phyloP scores from a whole-genome alignment of 2,113 vertebrate species.

The Eidolon helvum region DNA sequence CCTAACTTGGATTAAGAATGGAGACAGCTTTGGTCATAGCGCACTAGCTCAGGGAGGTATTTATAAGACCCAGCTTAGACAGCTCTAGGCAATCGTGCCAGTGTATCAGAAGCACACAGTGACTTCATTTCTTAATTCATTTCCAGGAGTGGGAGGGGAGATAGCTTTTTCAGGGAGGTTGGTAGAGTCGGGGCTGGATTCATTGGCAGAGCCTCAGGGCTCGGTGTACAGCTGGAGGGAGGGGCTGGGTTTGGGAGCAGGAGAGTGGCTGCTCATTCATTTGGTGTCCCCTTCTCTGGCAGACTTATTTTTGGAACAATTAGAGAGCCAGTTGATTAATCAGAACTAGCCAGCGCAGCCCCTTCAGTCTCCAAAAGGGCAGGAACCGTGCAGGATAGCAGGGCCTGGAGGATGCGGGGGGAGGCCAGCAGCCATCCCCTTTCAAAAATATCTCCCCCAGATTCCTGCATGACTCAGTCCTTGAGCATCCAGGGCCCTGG shows the following conservation, averaged over 20 bases:
- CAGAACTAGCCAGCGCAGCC: neutral
- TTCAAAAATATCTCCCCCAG: neutral
- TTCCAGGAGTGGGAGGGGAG: neutral
- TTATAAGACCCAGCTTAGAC: neutral
- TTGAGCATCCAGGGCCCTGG: neutral
- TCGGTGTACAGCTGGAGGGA: neutral
- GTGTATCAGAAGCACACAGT: neutral
- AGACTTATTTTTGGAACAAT: constrained; percentile 67
- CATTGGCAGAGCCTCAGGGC: neutral
- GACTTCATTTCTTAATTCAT: constrained; percentile 45
- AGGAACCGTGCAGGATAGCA: too few species aligned
- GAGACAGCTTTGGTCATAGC: neutral
- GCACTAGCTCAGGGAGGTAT: neutral
- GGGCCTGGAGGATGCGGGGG: neutral
- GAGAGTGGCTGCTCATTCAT: neutral
- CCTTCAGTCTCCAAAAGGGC: neutral
- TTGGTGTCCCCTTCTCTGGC: neutral
- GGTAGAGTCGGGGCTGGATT: too few species aligned
- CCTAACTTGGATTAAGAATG: neutral
- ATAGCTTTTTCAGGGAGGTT: neutral
- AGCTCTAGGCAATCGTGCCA: neutral
- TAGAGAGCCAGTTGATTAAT: constrained; percentile 16
- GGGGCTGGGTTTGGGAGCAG: neutral
- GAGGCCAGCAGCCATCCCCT: neutral
- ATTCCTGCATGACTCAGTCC: constrained; percentile 27